These are phyloP conservation scores for Notospermus geniculatus DNA, from an alignment of 1,140 invertebrate species.

Conservation along the genomic window DNA sequence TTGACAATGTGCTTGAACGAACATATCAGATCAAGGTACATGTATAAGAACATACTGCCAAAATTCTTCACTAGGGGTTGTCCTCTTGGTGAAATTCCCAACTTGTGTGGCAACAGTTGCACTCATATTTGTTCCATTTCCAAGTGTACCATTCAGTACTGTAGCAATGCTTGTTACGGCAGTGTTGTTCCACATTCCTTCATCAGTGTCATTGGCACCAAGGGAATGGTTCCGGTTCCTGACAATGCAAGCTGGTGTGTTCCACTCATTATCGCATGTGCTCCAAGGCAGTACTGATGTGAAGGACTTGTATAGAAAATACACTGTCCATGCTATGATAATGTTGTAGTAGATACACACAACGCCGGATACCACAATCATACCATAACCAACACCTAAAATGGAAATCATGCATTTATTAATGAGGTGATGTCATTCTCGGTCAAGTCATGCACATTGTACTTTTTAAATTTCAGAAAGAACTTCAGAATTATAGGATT, in stretches of 20 bases:
- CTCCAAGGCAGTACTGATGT: constrained; percentile 82
- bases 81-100: constrained; percentile 56
- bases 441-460: background rate
- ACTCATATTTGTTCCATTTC: no score
- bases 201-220: no score
- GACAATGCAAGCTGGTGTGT: constrained; percentile 38
- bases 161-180: no score
- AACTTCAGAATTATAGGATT: no score
- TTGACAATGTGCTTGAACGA: no score
- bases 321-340: constrained; percentile 95
- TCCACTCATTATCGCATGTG: constrained; percentile 83
- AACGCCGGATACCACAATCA: constrained; percentile 98
- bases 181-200: no score
- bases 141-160: no score
- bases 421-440: background rate
- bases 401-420: constrained; percentile 16
- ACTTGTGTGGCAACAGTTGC: constrained; percentile 24
- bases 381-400: constrained; percentile 94
- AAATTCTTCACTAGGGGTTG: constrained; percentile 83
- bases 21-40: no score
- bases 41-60: constrained; percentile 74
- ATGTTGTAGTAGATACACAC: constrained; percentile 99
- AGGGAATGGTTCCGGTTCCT: no score
- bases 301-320: constrained; percentile 93
- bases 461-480: background rate